phyloP scores from a whole-genome alignment of 2,797 vertebrate species.

The Rhynchonycteris naso region DNA sequence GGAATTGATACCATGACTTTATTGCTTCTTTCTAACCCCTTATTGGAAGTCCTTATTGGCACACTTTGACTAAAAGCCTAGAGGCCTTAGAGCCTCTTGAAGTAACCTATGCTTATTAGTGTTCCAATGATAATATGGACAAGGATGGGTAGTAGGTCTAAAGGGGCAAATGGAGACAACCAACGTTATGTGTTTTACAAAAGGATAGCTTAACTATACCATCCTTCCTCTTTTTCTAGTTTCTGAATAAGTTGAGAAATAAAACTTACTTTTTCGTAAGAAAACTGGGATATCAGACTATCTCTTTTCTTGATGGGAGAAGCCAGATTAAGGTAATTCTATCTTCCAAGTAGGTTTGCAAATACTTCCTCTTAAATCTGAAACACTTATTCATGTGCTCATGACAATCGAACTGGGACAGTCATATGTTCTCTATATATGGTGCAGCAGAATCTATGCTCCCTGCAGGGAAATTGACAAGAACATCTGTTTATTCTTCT shows the following conservation, averaged over 20 bases:
- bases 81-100: not conserved
- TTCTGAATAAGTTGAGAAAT: not conserved
- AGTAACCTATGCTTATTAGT: not conserved
- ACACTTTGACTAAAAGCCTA: not conserved
- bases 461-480: not conserved
- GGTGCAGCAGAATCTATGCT: not conserved
- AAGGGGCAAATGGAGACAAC: not conserved
- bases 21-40: not conserved
- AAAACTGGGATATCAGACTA: not conserved
- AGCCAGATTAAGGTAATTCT: not conserved
- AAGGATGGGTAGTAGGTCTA: not conserved
- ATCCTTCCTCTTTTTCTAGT: not conserved
- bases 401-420: not conserved
- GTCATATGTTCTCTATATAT: rapidly evolving
- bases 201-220: not conserved
- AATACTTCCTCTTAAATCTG: not conserved
- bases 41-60: not conserved
- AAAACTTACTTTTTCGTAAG: not conserved
- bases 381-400: not conserved
- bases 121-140: not conserved
- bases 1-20: not conserved
- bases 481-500: not conserved
- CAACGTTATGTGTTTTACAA: not conserved
- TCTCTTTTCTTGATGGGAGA: not conserved
- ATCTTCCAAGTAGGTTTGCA: not conserved